Evolutionary conservation across 2,888 invertebrate species (phyloP), one percentile per base, ranked within the genome.

Genomic region (Acanthosepion pharaonis): DNA sequence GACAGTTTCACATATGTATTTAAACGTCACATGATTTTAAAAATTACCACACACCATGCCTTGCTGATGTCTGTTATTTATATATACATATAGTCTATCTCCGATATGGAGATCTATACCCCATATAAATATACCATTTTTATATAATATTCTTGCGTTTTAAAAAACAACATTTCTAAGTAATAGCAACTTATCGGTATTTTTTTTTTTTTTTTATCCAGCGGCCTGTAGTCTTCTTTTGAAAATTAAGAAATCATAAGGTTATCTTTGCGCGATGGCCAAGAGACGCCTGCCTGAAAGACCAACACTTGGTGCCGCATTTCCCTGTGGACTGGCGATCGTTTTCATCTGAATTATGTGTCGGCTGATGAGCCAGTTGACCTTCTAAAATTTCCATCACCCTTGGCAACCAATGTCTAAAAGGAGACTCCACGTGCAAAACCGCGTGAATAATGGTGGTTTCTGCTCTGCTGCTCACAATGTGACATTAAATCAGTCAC

Each of bases 401-500:
- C 78, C 78, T 33, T 78, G 78, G 78, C 33, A 78, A 78, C 78
- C 78, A 33, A n/a, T 78, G 78, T n/a, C 33, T 78, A 33, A n/a
- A 33, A 78, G 23, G 78, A 15, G 78, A n/a, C n/a, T 78, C 15
- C n/a, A 78, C n/a, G 78, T n/a, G 15, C n/a, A 78, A 5, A 78
- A 78, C 18, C n/a, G 33, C n/a, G 78, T n/a, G n/a, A 78, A n/a
- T 78, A 78, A 78, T 78, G 9, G 33, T n/a, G 1, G 78, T 78
- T 78, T 78, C n/a, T 78, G 78, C n/a, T 78, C 78, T 11, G 11
- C 78, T 78, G 78, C 6, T 33, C 78, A 78, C n/a, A 33, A 33
- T 11, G 78, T 78, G 78, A 78, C n/a, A 78, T 78, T 78, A n/a
- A 78, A 78, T 78, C 78, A 78, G 78, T 78, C 78, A 78, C 78